phyloP scores from a whole-genome alignment of 2,888 invertebrate species.

The Stenchaetothrips biformis region DNA sequence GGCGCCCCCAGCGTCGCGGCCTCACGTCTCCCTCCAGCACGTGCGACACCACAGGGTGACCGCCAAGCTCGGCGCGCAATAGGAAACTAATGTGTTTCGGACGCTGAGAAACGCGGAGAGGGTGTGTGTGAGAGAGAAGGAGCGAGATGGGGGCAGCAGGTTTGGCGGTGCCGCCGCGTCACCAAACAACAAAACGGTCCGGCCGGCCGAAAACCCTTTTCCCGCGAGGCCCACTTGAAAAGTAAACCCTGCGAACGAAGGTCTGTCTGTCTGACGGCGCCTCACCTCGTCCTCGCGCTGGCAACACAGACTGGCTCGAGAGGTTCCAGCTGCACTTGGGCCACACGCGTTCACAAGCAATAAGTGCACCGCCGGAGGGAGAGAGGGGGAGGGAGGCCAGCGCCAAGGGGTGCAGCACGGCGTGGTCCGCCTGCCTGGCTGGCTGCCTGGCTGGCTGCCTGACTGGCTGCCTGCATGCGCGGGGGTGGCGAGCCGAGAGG shows the following conservation, averaged over 20 bases:
- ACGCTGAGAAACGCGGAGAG: neutral
- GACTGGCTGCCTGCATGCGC: no score
- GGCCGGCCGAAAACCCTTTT: no score
- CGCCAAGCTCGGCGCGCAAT: slow-evolving; percentile 1
- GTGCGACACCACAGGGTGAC: slow-evolving; percentile 5
- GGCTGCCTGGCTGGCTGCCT: no score
- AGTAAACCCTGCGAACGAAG: no score
- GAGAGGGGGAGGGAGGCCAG: no score
- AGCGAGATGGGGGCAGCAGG: neutral
- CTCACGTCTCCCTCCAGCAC: slow-evolving; percentile 18
- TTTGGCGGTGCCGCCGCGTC: neutral
- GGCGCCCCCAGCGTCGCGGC: neutral
- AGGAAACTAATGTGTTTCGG: slow-evolving; percentile 10
- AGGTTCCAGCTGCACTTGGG: neutral
- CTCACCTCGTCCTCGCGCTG: neutral
- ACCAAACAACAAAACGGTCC: neutral
- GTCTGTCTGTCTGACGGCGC: no score
- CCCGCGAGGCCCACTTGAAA: no score
- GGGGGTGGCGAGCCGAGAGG: no score
- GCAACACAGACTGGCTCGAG: no score
- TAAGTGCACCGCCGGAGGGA: no score
- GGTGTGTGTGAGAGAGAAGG: neutral
- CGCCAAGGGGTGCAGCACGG: no score
- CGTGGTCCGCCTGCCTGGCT: no score
- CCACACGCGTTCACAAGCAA: neutral